Evolutionary conservation across 2,113 vertebrate species (phyloP).

Genomic region (Mormoops blainvillei): DNA sequence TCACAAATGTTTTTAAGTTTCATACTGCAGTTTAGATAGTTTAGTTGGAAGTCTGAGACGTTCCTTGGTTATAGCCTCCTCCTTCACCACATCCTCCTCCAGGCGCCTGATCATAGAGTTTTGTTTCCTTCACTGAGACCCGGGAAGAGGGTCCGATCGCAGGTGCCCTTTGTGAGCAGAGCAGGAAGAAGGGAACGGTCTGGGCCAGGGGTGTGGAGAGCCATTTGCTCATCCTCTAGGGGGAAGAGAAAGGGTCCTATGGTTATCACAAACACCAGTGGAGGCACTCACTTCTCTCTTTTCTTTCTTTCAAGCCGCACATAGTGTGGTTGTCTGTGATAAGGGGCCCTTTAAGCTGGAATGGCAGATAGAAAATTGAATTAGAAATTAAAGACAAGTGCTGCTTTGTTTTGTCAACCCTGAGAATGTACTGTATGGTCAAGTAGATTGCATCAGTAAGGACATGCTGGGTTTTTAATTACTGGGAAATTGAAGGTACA

Average conservation of each 20-base stretch:
- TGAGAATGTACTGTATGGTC: background rate
- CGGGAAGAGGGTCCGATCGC: background rate
- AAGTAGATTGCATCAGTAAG: background rate
- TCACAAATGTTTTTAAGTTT: background rate
- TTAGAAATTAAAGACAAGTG: background rate
- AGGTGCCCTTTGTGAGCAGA: background rate
- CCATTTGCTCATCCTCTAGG: background rate
- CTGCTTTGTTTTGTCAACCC: slow-evolving; percentile 14
- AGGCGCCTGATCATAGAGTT: background rate
- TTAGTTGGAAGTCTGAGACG: background rate
- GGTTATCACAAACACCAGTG: background rate
- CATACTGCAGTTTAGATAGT: background rate
- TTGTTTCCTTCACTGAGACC: background rate
- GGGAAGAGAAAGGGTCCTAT: background rate
- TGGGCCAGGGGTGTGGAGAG: background rate
- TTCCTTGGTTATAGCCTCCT: background rate
- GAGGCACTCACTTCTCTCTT: background rate
- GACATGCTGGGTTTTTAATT: slow-evolving; percentile 27
- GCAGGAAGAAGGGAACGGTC: background rate
- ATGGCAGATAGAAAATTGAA: background rate
- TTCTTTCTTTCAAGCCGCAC: background rate
- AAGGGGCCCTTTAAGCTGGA: background rate
- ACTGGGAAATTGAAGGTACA: slow-evolving; percentile 13
- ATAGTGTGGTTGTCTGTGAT: background rate
- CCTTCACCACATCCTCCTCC: background rate